These are phyloP conservation scores for Leucosticte australis DNA, from an alignment of 2,113 vertebrate genomes.

Conservation along the genomic window DNA sequence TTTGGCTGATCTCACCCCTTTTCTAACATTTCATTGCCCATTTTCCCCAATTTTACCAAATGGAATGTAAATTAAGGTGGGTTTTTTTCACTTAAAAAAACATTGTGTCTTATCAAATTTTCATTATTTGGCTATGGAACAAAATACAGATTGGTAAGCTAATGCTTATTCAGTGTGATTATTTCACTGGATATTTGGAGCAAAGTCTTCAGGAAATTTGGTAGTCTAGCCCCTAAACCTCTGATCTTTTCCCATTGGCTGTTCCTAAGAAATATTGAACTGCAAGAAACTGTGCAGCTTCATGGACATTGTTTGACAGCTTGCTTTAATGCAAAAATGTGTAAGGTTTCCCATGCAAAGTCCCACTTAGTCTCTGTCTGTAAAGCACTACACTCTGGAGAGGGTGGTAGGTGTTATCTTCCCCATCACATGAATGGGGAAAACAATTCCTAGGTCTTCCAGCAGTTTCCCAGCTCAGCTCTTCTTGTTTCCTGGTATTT, in stretches of 20 bases:
- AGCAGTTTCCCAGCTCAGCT: not conserved
- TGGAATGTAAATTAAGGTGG: constrained; percentile 68
- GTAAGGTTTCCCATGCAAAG: not conserved
- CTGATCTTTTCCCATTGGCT: constrained; percentile 5
- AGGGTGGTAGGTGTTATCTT: not conserved
- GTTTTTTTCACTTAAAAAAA: not conserved
- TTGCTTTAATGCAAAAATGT: not conserved
- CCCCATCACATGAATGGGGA: not conserved
- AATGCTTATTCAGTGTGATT: not conserved
- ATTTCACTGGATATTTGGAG: not conserved
- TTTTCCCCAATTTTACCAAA: constrained; percentile 68
- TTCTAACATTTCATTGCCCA: constrained; percentile 58
- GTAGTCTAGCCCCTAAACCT: constrained; percentile 10
- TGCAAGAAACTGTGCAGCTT: not conserved
- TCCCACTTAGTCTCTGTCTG: not conserved
- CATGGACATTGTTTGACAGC: not conserved
- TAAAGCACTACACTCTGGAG: not conserved
- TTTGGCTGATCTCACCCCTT: constrained; percentile 45
- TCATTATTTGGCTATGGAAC: constrained; percentile 59
- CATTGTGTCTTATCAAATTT: constrained; percentile 60
- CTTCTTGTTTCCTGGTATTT: not conserved
- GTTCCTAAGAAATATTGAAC: constrained; percentile 1
- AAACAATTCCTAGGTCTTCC: not conserved
- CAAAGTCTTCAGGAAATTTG: constrained; percentile 46
- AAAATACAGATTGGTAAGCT: constrained; percentile 18